Evolutionary conservation across 2,113 vertebrate species (phyloP), one percentile per base, ranked within the genome.

Genomic region (Thomomys bottae): DNA sequence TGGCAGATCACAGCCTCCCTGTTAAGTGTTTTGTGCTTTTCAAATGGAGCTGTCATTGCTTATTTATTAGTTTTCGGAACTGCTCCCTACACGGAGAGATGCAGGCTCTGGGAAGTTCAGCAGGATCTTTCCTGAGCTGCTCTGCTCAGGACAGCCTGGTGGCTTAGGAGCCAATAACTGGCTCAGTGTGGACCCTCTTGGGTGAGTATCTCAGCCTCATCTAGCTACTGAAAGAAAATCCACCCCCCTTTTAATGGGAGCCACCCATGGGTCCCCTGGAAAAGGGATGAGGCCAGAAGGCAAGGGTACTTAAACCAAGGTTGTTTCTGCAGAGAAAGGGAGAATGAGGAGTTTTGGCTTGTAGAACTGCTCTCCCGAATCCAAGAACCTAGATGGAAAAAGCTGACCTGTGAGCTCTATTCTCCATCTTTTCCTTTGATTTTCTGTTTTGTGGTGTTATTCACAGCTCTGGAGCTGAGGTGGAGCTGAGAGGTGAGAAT

Each of bases 31-130:
- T 84, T 42, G 84, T 24, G 96, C 96, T 94, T 96, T 90, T 94
- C 89, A 96, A 96, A 96, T 45, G 84, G 40, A 92, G 70, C 96
- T 97, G 97, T 95, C 97, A 79, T 0, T 87, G 96, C 72, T 91
- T 78, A 90, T 97, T 91, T 78, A 90, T 97, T 88, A 97, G 95
- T 82, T 54, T 90, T 96, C 80, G 9, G n/a, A 84, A 42, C 8
- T 17, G 0, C 94, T 80, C 36, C 61, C 88, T 34, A 86, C 76
- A 94, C 71, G 87, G 94, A 71, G 94, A 71, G 0, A 68, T 32
- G 73, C 90, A 87, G 84, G 93, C 73, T 92, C 91, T 1, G 68
- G 36, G 96, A 93, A 84, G 72, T 84, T 26, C 57, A 11, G 75
- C 6, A 72, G n/a, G 32, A 71, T 90, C 92, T 75, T 93, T 95